Conservation (phyloP, 1,140 invertebrate genomes). For the Cephus cinctus region DNA sequence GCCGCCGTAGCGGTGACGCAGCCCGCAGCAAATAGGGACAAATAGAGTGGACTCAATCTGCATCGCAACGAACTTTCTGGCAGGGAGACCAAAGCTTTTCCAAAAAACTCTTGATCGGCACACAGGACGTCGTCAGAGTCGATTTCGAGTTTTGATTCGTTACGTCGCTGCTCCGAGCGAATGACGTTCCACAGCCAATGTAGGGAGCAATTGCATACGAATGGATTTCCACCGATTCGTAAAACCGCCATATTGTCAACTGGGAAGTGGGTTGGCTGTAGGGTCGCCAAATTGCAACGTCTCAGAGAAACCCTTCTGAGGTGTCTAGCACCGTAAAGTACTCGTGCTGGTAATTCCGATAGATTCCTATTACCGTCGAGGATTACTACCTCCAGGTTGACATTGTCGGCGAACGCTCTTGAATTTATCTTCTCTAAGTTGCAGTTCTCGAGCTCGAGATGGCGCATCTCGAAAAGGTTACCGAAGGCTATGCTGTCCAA, state of each 20-base stretch:
- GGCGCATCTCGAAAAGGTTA: slow-evolving; percentile 75
- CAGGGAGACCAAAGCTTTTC: slow-evolving; percentile 38
- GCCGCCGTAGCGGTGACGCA: slow-evolving; percentile 41
- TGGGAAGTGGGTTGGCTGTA: slow-evolving; percentile 78
- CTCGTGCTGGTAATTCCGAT: slow-evolving; percentile 65
- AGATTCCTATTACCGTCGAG: slow-evolving; percentile 76
- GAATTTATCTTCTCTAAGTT: slow-evolving; percentile 67
- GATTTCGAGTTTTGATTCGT: slow-evolving; percentile 40
- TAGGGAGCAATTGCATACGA: slow-evolving; percentile 84
- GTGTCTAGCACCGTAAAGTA: slow-evolving; percentile 76
- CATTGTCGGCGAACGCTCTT: slow-evolving; percentile 79
- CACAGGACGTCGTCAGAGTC: slow-evolving; percentile 47
- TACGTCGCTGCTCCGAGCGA: slow-evolving; percentile 45
- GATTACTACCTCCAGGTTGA: slow-evolving; percentile 74
- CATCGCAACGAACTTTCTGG: slow-evolving; percentile 46
- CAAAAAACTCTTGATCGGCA: slow-evolving; percentile 45
- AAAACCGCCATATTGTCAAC: slow-evolving; percentile 70
- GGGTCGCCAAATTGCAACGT: slow-evolving; percentile 68
- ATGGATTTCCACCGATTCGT: slow-evolving; percentile 76
- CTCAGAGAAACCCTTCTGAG: slow-evolving; percentile 67
- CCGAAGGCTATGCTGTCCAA: slow-evolving; percentile 74
- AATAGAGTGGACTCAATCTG: slow-evolving; percentile 42
- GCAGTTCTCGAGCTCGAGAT: slow-evolving; percentile 70
- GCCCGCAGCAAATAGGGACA: slow-evolving; percentile 38
- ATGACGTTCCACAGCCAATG: slow-evolving; percentile 81